phyloP scores from a whole-genome alignment of 2,797 vertebrate species.

The Poeciliopsis infans region DNA sequence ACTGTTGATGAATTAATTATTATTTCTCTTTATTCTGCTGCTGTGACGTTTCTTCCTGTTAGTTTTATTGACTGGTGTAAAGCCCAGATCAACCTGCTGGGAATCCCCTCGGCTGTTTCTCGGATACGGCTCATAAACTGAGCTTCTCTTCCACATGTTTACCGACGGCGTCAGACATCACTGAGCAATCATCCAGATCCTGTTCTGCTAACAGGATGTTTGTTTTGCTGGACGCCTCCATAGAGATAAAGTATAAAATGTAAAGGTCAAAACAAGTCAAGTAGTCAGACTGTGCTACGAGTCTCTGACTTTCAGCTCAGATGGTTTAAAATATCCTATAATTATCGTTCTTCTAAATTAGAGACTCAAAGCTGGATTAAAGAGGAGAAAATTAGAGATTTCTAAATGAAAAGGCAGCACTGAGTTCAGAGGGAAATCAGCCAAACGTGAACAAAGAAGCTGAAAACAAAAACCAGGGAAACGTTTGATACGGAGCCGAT shows the following conservation, averaged over 20 bases:
- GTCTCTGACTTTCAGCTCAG: background rate
- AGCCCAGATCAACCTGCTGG: too few species aligned
- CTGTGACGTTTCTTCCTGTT: too few species aligned
- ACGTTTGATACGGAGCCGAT: too few species aligned
- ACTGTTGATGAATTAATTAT: too few species aligned
- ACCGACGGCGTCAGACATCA: background rate
- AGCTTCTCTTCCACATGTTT: background rate
- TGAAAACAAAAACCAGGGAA: background rate
- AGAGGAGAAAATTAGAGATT: background rate
- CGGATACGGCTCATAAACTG: background rate
- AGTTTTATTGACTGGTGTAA: too few species aligned
- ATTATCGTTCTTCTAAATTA: background rate
- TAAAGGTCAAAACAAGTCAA: background rate
- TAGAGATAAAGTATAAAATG: background rate
- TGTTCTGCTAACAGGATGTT: background rate
- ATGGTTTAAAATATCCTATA: background rate
- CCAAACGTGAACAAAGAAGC: background rate
- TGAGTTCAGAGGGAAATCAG: background rate
- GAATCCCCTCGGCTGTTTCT: background rate
- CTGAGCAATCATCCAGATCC: background rate
- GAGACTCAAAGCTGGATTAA: background rate
- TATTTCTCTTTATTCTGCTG: too few species aligned
- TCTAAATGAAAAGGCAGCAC: background rate
- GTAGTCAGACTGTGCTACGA: too few species aligned
- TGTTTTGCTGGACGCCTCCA: background rate